Percentiles rank a stretch among this genome's conserved stretches.
phyloP scores from a whole-genome alignment of 2,797 vertebrate species.

The Myotis pilosus region DNA sequence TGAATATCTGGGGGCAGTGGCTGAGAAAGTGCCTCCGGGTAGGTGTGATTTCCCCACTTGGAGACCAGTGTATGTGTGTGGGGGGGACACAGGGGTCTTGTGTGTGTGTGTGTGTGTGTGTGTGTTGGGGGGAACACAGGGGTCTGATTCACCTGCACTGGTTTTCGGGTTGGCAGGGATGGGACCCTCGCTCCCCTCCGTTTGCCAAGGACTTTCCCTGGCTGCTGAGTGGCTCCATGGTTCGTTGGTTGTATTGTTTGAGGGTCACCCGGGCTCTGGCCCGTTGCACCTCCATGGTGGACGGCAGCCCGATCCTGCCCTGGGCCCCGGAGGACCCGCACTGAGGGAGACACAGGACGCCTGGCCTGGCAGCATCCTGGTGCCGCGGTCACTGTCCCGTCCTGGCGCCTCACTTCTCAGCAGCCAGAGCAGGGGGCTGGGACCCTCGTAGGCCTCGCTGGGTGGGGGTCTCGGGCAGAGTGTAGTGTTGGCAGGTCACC shows the following conservation, averaged over 20 bases:
- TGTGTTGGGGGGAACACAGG: not conserved
- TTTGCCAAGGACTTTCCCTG: not conserved
- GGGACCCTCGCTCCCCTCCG: not conserved
- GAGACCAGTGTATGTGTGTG: not conserved
- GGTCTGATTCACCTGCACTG: not conserved
- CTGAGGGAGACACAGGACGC: not conserved
- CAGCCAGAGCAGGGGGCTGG: not conserved
- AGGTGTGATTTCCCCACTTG: not conserved
- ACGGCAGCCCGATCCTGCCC: not conserved
- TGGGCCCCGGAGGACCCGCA: not conserved
- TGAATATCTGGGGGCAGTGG: not conserved
- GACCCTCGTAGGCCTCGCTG: not conserved
- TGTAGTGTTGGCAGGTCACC: not conserved
- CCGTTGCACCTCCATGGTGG: not conserved
- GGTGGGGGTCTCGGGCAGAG: not conserved
- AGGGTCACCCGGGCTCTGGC: not conserved
- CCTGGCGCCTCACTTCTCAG: not conserved
- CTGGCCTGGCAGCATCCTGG: not conserved
- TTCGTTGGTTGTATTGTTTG: not conserved
- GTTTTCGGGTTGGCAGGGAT: not conserved
- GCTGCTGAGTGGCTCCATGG: not conserved
- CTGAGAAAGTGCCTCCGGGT: not conserved
- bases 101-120: too few relatives aligned
- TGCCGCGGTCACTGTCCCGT: not conserved
- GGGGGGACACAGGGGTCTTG: not conserved